Evolutionary conservation across 2,113 vertebrate species (phyloP), one percentile per base, ranked within the genome.

Genomic region (Amblyornis subalaris): DNA sequence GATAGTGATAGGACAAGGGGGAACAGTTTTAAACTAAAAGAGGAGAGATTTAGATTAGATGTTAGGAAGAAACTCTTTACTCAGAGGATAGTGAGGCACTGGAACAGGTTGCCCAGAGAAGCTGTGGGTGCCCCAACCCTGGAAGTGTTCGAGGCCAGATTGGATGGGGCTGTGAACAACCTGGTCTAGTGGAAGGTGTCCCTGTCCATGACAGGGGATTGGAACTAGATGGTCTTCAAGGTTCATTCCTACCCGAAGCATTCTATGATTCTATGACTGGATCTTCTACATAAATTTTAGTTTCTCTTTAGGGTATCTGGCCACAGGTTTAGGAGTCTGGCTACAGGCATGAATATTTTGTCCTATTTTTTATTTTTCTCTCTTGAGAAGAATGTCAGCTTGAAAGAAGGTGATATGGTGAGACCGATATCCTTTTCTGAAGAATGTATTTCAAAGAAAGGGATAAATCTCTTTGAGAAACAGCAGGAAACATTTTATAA

Each of bases 361-460:
- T n/a, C 26, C 24, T 72, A 6, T 42, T 64, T 93, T 94, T 92
- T 28, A 28, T 53, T 95, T 90, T 79, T n/a, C 2, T 17, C 19
- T 42, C 45, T 71, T 77, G 24, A 77, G 95, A 94, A 94, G 64
- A 89, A 55, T 91, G 48, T 79, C 78, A 94, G 29, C 67, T 94
- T 87, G 58, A 95, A 96, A 91, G 31, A 89, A 78, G 70, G 31
- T 72, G 47, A 17, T 47, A 36, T 93, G 33, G 53, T 16, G 35
- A 96, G 72, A 71, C 73, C 45, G 71, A 58, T 62, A 90, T n/a
- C 45, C 48, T 96, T 95, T 95, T 76, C 93, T 44, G 54, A 84
- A 92, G 45, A 75, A 75, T n/a, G 16, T 75, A 44, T 96, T 97
- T 95, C 58, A 95, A 94, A 97, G 92, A 75, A 96, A 94, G 96